Base-by-base conservation (phyloP, 2,797 vertebrate species). In the Sebastes kiyomatsui region DNA sequence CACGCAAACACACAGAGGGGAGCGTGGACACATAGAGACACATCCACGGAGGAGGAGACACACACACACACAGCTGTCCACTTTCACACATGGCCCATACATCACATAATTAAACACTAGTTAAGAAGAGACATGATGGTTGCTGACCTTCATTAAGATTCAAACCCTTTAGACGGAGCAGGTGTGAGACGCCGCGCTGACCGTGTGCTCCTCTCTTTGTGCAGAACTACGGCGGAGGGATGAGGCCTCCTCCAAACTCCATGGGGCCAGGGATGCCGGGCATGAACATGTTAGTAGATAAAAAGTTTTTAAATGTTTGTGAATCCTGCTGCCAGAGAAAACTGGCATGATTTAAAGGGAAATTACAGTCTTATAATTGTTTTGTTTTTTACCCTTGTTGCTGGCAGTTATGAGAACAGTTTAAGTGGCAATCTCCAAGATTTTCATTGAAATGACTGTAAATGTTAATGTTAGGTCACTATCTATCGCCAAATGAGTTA, bases 201-300 rank as follows among this genome's bases (percentile, higher is more conserved):
- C 79, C 67, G 52, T 81, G 69, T 86, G 64, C 84, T 75, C 52
- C 28, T 89, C 49, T 91, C 75, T 90, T 74, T 79, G 64, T 89
- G 46, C 93, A 98, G 97, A 97, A 95, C 85, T 98, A 97, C 0
- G 95, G 95, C 6, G 96, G 96, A 1, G 96, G 96, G 74, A 97
- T 98, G 96, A 95, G 97, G 38, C 97, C 97, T 80, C 97, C 97
- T 27, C 97, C 96, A 7, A 97, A 96, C 92, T 96, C 97, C 52
- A 96, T 98, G 73, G 97, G 97, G 28, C 97, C 97, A 0, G 97
- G 96, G 62, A 96, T 98, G 95, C 96, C 97, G 0, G 75, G 97
- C 74, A 95, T 98, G 96, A 97, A 94, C 95, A 97, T 97, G 97
- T 97, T 81, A 96, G 97, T 92, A 64, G 8, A 77, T 5, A 64